Evolutionary conservation across 2,797 vertebrate genomes (phyloP).

Genomic region (Anguilla pacifica): DNA sequence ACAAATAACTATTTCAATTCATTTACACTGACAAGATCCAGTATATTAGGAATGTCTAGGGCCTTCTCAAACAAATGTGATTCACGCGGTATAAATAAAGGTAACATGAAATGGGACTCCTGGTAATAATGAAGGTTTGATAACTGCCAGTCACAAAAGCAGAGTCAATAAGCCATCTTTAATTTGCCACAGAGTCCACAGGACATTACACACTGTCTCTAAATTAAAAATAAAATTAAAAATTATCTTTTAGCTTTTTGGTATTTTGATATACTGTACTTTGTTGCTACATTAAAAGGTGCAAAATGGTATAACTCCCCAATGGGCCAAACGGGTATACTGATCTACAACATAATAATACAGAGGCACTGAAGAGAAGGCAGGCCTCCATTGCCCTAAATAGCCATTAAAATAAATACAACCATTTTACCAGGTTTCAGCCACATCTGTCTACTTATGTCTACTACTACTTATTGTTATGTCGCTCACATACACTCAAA

Average conservation of each 20-base stretch:
- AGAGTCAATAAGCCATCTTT: not conserved
- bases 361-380: not conserved
- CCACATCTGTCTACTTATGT: not conserved
- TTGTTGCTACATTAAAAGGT: not conserved
- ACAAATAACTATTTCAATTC: not conserved
- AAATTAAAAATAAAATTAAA: not conserved
- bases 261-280: not conserved
- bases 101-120: not conserved
- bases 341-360: not conserved
- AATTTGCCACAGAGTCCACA: not conserved
- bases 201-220: not conserved
- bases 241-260: not conserved
- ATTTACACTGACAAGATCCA: not conserved
- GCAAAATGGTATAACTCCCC: not conserved
- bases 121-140: constrained; percentile 3
- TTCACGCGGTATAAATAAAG: not conserved
- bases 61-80: not conserved
- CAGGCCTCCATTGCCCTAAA: not conserved
- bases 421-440: not conserved
- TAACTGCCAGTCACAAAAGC: not conserved
- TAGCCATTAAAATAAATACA: not conserved
- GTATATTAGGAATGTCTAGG: not conserved
- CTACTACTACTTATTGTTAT: not conserved
- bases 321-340: not conserved
- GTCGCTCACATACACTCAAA: not conserved